Evolutionary conservation across 2,888 invertebrate species (phyloP).

Genomic region (Sesamia inferens): DNA sequence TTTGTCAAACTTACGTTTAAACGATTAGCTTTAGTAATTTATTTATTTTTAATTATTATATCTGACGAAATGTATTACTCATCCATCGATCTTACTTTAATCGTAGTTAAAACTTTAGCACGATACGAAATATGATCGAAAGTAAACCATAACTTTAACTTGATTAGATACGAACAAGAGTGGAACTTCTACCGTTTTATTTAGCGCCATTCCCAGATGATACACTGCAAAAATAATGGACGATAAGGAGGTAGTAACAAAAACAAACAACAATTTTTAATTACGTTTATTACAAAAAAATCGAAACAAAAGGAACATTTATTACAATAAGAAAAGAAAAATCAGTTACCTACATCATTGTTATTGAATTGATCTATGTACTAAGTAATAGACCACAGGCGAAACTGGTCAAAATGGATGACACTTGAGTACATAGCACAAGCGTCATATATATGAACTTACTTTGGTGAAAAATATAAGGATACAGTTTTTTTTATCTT

Average conservation of each 20-base stretch:
- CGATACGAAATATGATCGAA: no score
- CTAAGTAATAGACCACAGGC: constrained; percentile 42
- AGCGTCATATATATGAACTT: neutral
- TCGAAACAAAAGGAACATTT: constrained; percentile 71
- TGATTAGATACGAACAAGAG: no score
- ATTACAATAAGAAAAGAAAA: no score
- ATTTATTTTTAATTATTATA: no score
- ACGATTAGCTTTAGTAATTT: no score
- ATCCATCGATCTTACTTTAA: no score
- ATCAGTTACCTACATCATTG: constrained; percentile 5
- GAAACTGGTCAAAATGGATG: neutral
- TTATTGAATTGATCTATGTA: constrained; percentile 55
- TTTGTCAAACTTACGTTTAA: no score
- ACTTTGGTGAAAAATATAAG: neutral
- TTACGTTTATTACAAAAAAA: constrained; percentile 67
- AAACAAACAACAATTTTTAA: constrained; percentile 37
- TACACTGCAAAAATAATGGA: neutral
- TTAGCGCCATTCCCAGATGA: no score
- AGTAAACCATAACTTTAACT: no score
- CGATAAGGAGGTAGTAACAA: neutral
- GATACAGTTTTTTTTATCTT: neutral
- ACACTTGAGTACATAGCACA: neutral
- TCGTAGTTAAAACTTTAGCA: no score
- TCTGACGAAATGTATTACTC: no score
- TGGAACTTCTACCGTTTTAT: no score